Evolutionary conservation across 2,888 invertebrate genomes (phyloP).

Genomic region (Congeria kusceri): DNA sequence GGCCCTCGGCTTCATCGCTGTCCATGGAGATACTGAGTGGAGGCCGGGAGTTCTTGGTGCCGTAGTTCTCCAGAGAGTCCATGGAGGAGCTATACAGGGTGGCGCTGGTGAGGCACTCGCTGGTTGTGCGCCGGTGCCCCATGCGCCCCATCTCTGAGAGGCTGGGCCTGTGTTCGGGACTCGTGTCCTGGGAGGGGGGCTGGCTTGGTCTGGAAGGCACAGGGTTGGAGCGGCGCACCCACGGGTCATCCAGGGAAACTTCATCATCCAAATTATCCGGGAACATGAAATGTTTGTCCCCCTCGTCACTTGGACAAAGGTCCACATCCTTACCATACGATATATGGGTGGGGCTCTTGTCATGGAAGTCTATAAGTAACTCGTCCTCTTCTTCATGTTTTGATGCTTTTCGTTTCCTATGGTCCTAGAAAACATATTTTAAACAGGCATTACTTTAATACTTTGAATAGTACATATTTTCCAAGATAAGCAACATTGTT

Average conservation of each 20-base stretch:
- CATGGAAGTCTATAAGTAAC: constrained; percentile 4
- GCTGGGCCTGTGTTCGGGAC: constrained; percentile 28
- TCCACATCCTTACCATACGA: constrained; percentile 59
- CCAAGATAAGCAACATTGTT: no score
- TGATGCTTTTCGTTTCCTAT: constrained; percentile 59
- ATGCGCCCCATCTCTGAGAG: constrained; percentile 60
- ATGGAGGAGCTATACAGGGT: constrained; percentile 70
- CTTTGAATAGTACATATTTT: no score
- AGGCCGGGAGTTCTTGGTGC: constrained; percentile 54
- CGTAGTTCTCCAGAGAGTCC: constrained; percentile 65
- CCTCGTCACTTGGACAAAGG: constrained; percentile 31
- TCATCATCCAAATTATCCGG: constrained; percentile 54
- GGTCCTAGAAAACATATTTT: constrained; percentile 70
- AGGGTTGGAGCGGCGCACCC: constrained; percentile 52
- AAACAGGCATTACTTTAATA: no score
- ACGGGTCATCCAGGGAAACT: constrained; percentile 44
- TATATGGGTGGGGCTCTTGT: constrained; percentile 1
- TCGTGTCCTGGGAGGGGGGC: constrained; percentile 11
- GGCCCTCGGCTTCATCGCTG: constrained; percentile 23
- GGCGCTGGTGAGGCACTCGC: constrained; percentile 78
- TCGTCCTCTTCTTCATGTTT: constrained; percentile 13
- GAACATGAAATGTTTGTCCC: constrained; percentile 46
- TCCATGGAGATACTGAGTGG: constrained; percentile 74
- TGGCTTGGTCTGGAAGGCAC: constrained; percentile 18
- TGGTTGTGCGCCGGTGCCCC: constrained; percentile 72